Evolutionary conservation across 2,113 vertebrate genomes (phyloP).

Genomic region (Chroicocephalus ridibundus): DNA sequence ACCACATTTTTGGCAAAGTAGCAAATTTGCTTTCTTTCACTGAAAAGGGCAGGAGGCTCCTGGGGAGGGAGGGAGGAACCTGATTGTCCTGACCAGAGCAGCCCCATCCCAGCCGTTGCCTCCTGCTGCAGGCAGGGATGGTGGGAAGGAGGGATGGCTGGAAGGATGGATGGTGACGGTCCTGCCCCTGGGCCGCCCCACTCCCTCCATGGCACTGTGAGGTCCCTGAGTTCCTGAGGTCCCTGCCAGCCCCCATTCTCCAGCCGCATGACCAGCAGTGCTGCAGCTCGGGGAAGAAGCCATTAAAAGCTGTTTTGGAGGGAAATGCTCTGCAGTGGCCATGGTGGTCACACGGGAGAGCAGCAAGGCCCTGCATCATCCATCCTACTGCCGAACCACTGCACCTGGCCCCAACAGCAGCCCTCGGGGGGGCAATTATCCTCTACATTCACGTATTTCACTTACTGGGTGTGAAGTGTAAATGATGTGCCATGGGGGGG

Average conservation of each 20-base stretch:
- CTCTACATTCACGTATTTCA: neutral
- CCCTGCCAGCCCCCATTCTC: neutral
- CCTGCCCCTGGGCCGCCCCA: neutral
- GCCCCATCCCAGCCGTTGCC: neutral
- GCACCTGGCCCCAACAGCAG: accelerated
- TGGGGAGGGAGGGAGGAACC: neutral
- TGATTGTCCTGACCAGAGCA: neutral
- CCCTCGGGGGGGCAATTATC: neutral
- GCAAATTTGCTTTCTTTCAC: neutral
- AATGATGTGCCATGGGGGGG: neutral
- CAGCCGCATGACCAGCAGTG: neutral
- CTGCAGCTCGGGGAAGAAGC: neutral
- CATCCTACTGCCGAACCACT: neutral
- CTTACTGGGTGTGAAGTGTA: neutral
- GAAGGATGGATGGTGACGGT: neutral
- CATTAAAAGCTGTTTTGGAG: neutral
- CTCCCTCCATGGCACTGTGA: neutral
- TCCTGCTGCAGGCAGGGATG: too few species aligned
- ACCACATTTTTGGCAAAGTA: neutral
- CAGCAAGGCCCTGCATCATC: neutral
- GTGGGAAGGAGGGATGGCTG: neutral
- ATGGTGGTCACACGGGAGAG: accelerated
- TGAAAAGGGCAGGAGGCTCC: neutral
- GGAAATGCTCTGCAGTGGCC: neutral
- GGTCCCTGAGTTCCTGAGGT: neutral